These are phyloP conservation scores for Amorpha juglandis DNA, from an alignment of 2,888 invertebrate genomes.

Conservation along the genomic window DNA sequence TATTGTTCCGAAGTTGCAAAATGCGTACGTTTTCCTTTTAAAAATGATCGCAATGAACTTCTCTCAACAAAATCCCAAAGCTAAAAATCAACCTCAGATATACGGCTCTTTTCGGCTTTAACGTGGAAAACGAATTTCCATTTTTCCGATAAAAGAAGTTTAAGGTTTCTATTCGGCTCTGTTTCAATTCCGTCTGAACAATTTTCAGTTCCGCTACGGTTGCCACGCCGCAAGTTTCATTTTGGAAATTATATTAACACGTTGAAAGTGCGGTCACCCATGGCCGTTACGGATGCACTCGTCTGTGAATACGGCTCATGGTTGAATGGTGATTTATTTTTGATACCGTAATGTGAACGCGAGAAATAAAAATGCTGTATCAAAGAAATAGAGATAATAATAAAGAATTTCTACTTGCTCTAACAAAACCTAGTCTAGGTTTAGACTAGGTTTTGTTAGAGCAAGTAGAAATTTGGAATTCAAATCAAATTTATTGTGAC, in stretches of 20 bases:
- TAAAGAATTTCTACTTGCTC: too few species aligned
- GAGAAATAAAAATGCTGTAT: not conserved
- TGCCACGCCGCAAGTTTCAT: slow-evolving; percentile 11
- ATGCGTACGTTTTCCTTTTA: not conserved
- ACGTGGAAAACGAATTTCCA: not conserved
- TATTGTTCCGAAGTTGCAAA: not conserved
- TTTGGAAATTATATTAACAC: slow-evolving; percentile 15
- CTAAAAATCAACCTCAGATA: not conserved
- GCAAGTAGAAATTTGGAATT: too few species aligned
- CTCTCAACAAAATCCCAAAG: not conserved
- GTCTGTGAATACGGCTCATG: not conserved
- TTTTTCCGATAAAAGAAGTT: slow-evolving; percentile 14
- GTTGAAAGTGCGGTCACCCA: slow-evolving; percentile 5
- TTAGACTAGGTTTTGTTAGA: too few species aligned
- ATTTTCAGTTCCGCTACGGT: not conserved
- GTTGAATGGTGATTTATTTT: not conserved
- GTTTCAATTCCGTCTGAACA: slow-evolving; percentile 4
- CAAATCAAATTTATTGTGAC: too few species aligned
- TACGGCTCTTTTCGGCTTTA: not conserved
- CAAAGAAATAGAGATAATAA: too few species aligned
- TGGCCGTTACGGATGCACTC: slow-evolving; percentile 6
- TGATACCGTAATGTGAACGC: not conserved
- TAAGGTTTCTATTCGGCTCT: slow-evolving; percentile 1
- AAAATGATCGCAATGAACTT: not conserved
- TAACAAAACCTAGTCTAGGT: too few species aligned